Conservation (phyloP, 2,113 vertebrate genomes). For the Glaucomys volans region DNA sequence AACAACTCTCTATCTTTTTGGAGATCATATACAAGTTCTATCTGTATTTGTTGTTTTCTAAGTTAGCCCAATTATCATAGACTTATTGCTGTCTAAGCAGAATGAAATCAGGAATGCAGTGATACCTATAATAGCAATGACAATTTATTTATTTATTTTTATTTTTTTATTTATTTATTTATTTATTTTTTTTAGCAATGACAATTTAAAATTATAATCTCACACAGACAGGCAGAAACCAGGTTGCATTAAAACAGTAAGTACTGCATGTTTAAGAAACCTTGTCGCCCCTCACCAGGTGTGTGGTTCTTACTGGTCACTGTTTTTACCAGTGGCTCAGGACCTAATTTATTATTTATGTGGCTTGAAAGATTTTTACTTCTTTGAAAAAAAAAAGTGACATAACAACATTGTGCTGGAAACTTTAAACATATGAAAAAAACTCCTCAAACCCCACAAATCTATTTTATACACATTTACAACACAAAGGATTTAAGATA, state of each 20-base stretch:
- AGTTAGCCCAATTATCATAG: background rate
- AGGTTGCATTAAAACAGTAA: background rate
- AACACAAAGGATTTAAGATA: background rate
- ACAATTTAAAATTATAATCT: background rate
- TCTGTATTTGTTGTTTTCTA: background rate
- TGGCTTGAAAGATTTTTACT: background rate
- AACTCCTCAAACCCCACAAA: background rate
- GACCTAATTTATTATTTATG: background rate
- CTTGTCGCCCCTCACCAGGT: accelerated
- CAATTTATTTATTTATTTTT: no score
- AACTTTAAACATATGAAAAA: background rate
- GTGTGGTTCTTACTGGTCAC: background rate
- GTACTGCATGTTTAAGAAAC: background rate
- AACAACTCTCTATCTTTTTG: accelerated
- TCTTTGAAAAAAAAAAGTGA: background rate
- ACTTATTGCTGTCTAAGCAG: no score
- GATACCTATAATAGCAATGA: background rate
- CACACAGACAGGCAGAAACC: background rate
- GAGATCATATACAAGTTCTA: background rate
- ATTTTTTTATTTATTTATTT: no score
- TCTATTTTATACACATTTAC: background rate
- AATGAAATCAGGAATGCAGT: background rate
- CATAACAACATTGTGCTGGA: background rate
- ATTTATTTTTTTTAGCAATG: no score
- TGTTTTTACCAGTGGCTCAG: background rate